A percentile compares a stretch with the other conserved stretches of the same genome.
Conservation (phyloP, 2,113 vertebrate genomes). For the Oplegnathus fasciatus region DNA sequence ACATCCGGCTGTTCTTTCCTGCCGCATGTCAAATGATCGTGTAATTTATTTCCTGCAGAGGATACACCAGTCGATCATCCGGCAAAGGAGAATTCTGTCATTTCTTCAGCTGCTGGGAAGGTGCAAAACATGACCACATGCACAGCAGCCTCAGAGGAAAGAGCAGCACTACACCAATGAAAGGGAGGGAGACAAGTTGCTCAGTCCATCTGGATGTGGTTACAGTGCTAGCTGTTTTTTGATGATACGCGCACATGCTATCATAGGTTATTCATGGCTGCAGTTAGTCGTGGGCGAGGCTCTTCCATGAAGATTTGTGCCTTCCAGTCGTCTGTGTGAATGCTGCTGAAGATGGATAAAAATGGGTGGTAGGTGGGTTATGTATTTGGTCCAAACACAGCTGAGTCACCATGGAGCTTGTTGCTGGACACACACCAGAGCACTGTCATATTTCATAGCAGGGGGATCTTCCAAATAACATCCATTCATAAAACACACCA, state of each 20-base stretch:
- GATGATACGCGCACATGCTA: slow-evolving; percentile 51
- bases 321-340: slow-evolving; percentile 36
- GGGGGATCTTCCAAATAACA: slow-evolving; percentile 19
- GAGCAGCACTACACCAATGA: slow-evolving; percentile 14
- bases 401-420: slow-evolving; percentile 52
- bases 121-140: slow-evolving; percentile 66
- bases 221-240: slow-evolving; percentile 53
- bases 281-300: slow-evolving; percentile 12
- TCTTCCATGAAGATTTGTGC: slow-evolving; percentile 64
- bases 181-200: slow-evolving; percentile 33
- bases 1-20: background rate
- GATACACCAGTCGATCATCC: slow-evolving; percentile 45
- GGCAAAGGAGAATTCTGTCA: background rate
- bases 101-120: slow-evolving; percentile 45
- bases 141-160: slow-evolving; percentile 17
- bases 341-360: slow-evolving; percentile 48
- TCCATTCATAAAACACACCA: slow-evolving; percentile 24
- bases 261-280: slow-evolving; percentile 63
- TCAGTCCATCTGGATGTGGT: slow-evolving; percentile 72
- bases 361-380: slow-evolving; percentile 35
- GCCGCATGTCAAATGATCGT: slow-evolving; percentile 43
- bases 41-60: slow-evolving; percentile 64
- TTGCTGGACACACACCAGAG: slow-evolving; percentile 41
- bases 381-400: slow-evolving; percentile 61
- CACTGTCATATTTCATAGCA: slow-evolving; percentile 22